Evolutionary conservation across 2,888 invertebrate genomes (phyloP).

Genomic region (Drosophila quasianomalipes): DNA sequence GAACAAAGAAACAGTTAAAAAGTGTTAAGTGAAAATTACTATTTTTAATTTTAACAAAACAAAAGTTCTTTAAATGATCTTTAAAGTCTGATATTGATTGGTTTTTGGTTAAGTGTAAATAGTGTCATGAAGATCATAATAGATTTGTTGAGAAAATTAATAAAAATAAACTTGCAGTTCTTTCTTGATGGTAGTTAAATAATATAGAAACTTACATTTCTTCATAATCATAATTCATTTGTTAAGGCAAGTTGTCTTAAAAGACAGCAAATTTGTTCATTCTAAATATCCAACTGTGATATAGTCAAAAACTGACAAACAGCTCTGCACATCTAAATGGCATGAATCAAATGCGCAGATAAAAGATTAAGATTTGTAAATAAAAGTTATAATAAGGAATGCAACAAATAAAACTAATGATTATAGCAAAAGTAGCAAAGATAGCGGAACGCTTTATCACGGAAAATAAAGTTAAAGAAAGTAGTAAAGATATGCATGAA

Average conservation of each 20-base stretch:
- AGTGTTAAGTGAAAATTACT: background rate
- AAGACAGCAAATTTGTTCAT: background rate
- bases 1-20: background rate
- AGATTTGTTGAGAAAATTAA: background rate
- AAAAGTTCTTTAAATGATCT: background rate
- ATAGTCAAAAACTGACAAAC: background rate
- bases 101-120: background rate
- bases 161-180: background rate
- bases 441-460: background rate
- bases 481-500: background rate
- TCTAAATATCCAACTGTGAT: background rate
- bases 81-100: background rate
- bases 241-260: background rate
- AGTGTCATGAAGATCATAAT: background rate
- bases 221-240: background rate
- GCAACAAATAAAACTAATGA: background rate
- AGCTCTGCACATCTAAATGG: background rate
- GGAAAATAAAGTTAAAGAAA: background rate
- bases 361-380: background rate
- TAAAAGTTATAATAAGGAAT: background rate
- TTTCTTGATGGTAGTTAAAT: no score
- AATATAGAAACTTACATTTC: background rate
- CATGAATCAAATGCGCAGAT: background rate
- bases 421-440: background rate
- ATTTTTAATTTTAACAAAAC: background rate